Evolutionary conservation across 2,888 invertebrate genomes (phyloP), one percentile per base, ranked within the genome.

Genomic region (Megaustenia siamemsis): DNA sequence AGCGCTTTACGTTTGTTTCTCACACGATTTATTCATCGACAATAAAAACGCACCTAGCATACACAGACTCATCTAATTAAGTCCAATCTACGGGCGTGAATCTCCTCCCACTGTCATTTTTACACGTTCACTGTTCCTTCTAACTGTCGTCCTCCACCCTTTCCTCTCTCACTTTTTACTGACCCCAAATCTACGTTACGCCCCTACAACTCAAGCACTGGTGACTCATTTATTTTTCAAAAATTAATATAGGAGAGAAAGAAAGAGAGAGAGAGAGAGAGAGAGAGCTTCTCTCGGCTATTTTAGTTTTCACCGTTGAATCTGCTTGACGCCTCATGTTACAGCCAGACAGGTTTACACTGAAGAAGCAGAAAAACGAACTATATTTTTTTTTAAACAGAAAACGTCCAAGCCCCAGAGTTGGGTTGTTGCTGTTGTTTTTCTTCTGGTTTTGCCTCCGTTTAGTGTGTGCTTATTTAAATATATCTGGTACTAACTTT

Each of bases 191-290:
- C 35, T 21, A 6, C 32, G 76, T 76, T 56, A 76, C 76, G 76
- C 76, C 76, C n/a, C 76, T 56, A 32, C 21, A 53, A 32, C 32
- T 40, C 24, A 24, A 28, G 21, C 15, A 0, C 38, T 38, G 15
- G 76, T 56, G 76, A 76, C 53, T 56, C 56, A 56, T 76, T n/a
- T 75, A 75, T 75, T 75, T 75, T 75, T 76, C 21, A 38, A 76
- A 69, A 76, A 76, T 76, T 76, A 76, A 76, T 76, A 76, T 76
- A 56, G 38, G 18, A 5, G 32, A 1, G n/a, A n/a, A n/a, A n/a
- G n/a, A n/a, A n/a, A n/a, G n/a, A n/a, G n/a, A n/a, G n/a, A n/a
- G n/a, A n/a, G n/a, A n/a, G n/a, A n/a, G n/a, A n/a, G n/a, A n/a
- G 28, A 35, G 38, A 15, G 38, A 5, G 32, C 28, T 6, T 66